phyloP scores from a whole-genome alignment of 2,888 invertebrate species.

The Hirtodrosophila duncani region DNA sequence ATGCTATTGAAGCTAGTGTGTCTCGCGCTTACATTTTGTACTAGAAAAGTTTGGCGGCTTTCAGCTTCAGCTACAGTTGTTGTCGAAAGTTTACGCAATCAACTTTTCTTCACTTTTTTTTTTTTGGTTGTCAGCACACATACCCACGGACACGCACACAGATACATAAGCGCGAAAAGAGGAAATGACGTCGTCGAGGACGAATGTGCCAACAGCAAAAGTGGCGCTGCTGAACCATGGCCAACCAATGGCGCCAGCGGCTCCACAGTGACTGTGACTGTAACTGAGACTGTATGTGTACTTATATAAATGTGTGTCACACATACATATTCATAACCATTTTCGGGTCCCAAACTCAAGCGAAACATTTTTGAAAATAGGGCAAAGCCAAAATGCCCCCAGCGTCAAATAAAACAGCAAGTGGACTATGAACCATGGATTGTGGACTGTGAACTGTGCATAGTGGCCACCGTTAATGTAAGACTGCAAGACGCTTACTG shows the following conservation, averaged over 20 bases:
- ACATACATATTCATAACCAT: no score
- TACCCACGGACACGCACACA: constrained; percentile 1
- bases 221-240: constrained; percentile 45
- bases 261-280: no score
- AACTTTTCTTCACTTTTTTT: constrained; percentile 24
- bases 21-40: constrained; percentile 36
- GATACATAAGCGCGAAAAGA: constrained; percentile 3
- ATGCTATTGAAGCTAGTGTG: constrained; percentile 22
- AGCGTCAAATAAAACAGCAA: no score
- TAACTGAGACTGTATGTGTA: constrained; percentile 24
- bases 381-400: no score
- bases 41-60: constrained; percentile 31
- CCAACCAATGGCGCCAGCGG: constrained; percentile 51
- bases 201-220: constrained; percentile 40
- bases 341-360: no score
- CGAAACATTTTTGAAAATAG: no score
- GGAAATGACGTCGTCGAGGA: constrained; percentile 21
- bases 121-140: constrained; percentile 26
- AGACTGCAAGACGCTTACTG: no score
- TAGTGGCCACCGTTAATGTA: no score
- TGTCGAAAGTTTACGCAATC: constrained; percentile 56
- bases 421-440: no score
- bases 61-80: constrained; percentile 32
- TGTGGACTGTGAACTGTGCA: no score
- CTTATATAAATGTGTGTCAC: neutral